These are phyloP conservation scores for Callimorpha dominula DNA, from an alignment of 2,888 invertebrate species.

Conservation along the genomic window DNA sequence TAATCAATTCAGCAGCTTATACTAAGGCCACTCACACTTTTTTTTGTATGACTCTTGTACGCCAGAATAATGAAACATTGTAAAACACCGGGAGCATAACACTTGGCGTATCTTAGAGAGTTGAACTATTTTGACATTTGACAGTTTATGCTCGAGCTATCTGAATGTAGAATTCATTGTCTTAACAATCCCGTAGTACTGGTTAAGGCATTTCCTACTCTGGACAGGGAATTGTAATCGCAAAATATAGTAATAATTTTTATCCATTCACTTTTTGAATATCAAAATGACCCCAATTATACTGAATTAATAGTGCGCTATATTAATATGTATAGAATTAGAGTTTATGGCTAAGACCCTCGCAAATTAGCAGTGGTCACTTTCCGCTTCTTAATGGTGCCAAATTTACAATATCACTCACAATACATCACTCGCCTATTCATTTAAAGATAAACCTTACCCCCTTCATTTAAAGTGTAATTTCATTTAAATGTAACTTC, in stretches of 20 bases:
- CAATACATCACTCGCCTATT: slow-evolving; percentile 32
- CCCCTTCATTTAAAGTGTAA: slow-evolving; percentile 29
- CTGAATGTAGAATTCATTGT: too few species aligned
- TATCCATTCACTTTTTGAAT: slow-evolving; percentile 6
- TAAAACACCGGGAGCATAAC: too few species aligned
- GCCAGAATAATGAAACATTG: background rate
- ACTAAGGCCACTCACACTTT: background rate
- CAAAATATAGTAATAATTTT: background rate
- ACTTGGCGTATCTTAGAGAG: too few species aligned
- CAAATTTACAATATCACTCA: slow-evolving; percentile 63
- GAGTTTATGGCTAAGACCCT: slow-evolving; percentile 64
- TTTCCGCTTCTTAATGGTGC: slow-evolving; percentile 70
- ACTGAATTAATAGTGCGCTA: slow-evolving; percentile 45
- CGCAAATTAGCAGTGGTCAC: slow-evolving; percentile 75
- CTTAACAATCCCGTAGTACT: too few species aligned
- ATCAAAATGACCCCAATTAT: slow-evolving; percentile 22
- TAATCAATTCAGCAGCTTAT: too few species aligned
- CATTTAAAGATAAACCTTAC: slow-evolving; percentile 34
- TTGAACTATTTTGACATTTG: too few species aligned
- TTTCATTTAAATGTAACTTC: slow-evolving; percentile 29
- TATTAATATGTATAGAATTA: slow-evolving; percentile 56
- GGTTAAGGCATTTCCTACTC: too few species aligned
- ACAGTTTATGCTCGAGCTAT: too few species aligned
- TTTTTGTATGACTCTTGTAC: background rate
- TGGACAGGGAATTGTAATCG: too few species aligned